A percentile compares a stretch with the other conserved stretches of the same genome.
These are phyloP conservation scores for Nycticryphes semicollaris DNA, from an alignment of 2,113 vertebrate genomes.

Conservation along the genomic window DNA sequence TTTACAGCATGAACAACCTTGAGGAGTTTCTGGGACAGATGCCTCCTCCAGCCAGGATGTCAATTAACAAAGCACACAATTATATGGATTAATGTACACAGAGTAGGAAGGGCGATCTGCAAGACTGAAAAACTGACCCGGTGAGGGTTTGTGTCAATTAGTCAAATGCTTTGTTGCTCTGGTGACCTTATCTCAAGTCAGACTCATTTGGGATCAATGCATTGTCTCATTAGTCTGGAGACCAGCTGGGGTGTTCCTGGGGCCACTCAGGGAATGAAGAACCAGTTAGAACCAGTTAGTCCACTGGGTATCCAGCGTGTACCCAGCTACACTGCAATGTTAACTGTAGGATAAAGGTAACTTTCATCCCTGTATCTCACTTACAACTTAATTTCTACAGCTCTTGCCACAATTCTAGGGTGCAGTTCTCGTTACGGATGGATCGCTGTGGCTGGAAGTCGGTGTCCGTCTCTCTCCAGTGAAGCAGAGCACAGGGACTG, in stretches of 20 bases:
- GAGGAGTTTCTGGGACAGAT: neutral
- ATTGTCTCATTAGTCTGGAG: neutral
- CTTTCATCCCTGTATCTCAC: neutral
- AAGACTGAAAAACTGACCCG: neutral
- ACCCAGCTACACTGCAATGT: fast-evolving
- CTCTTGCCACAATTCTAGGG: neutral
- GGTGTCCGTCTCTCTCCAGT: neutral
- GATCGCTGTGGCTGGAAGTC: neutral
- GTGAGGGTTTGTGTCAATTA: neutral
- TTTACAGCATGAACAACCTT: neutral
- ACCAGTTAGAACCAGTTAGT: fast-evolving
- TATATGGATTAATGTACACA: neutral
- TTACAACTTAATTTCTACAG: neutral
- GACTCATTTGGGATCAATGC: neutral
- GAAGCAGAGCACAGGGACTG: neutral
- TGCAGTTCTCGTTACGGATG: neutral
- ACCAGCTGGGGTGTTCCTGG: neutral
- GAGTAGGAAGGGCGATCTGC: neutral
- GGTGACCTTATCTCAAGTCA: neutral
- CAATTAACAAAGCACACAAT: neutral
- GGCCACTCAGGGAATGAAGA: neutral
- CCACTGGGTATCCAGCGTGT: neutral
- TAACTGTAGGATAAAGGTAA: neutral
- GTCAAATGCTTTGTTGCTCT: neutral
- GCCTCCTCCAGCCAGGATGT: neutral